Conservation (phyloP, 2,888 invertebrate species). For the Sepiola atlantica region DNA sequence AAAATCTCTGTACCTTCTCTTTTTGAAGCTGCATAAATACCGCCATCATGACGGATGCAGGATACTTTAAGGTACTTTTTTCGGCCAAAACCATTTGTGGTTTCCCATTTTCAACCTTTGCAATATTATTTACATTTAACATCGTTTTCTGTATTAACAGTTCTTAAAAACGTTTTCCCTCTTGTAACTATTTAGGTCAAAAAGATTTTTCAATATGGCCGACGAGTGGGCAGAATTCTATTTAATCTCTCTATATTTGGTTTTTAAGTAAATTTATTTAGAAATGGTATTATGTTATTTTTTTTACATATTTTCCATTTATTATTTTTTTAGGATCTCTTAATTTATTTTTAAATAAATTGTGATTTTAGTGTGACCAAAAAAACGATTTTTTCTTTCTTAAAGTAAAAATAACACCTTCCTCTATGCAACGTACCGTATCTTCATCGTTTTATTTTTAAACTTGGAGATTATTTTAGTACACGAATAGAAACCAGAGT, state of each 20-base stretch:
- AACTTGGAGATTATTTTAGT: not conserved
- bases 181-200: conserved; percentile 20
- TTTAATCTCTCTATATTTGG: not conserved
- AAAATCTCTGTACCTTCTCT: conserved; percentile 35
- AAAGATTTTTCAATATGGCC: conserved; percentile 42
- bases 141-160: not conserved
- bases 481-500: not conserved
- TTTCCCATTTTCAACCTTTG: not conserved
- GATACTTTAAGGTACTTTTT: conserved; percentile 75
- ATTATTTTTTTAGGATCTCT: not conserved
- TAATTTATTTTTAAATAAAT: no score
- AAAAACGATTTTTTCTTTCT: no score
- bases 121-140: not conserved
- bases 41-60: conserved; percentile 75
- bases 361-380: no score
- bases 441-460: not conserved
- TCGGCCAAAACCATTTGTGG: not conserved
- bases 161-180: not conserved
- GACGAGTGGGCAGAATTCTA: not conserved
- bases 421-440: not conserved
- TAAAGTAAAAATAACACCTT: no score
- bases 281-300: no score
- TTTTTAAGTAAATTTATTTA: not conserved
- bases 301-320: not conserved
- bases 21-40: conserved; percentile 40